Evolutionary conservation across 2,888 invertebrate species (phyloP), one percentile per base, ranked within the genome.

Genomic region (Troides aeacus): DNA sequence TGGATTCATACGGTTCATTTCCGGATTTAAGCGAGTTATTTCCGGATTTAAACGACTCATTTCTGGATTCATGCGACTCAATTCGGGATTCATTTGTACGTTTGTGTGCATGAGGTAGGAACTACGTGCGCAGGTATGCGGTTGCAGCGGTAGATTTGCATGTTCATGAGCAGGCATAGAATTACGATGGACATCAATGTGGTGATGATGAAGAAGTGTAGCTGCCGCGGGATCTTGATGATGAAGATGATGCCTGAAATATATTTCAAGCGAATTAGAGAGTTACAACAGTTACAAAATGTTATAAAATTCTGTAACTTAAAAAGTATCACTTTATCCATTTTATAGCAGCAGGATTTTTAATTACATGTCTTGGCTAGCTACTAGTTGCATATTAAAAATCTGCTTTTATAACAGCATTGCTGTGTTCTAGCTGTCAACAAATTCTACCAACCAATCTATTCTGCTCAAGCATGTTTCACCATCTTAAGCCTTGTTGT

Each of bases 141-240:
- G 71, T 71, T 85, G 86, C 57, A 81, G 71, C 58, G 73, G 69
- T 0, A 77, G 50, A 73, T 77, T 77, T 56, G 79, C 4, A 42
- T 82, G 83, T 66, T 84, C 80, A 78, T 87, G 87, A 12, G 83
- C 73, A 64, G 80, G 80, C 65, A 78, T 76, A 0, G 83, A 81
- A 75, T 72, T 84, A 0, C 86, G 77, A 72, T 88, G 90, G 21
- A 84, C 83, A 64, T 90, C 90, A 8, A 91, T 87, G 77, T 91
- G 90, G 75, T 88, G 88, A 71, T 89, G 91, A 39, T 89, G 90
- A 12, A 90, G 90, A 0, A 92, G 77, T 0, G 93, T 93, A 0
- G 91, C 86, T 0, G 93, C 82, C 0, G 92, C 88, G 6, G 93
- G 92, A 72, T 92, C 92, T 72, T 86, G 89, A 62, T 88, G 89